Evolutionary conservation across 35 echinoderm and acorn worm genomes (phyloP), one percentile per base, ranked within the genome.

Genomic region (Apostichopus japonicus): DNA sequence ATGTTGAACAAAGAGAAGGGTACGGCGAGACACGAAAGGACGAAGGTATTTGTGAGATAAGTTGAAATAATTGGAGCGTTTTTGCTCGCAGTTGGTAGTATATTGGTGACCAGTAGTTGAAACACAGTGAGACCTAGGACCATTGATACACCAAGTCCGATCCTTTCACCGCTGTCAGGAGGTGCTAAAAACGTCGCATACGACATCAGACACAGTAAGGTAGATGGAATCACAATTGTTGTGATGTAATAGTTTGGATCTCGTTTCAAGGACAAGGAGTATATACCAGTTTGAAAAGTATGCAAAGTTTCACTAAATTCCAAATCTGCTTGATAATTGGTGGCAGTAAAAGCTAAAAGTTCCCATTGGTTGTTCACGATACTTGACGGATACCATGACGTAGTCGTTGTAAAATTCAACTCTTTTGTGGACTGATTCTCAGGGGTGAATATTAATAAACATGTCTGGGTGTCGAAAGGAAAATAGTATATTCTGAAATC

Each of bases 81-180:
- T 9, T 77, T 57, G 51, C 51, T 54, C 9, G 90, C n/a, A 15
- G 77, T 55, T 8, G 90, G 90, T 24, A 92, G 53, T 14, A 92
- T 92, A 77, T 80, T 33, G 19, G 90, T 13, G 8, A 92, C 22
- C 5, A 92, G 72, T 22, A 92, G 24, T 55, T 92, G 90, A 54
- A 92, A 92, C n/a, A 92, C 90, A 10, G 90, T 92, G 11, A 92
- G 23, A n/a, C 71, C 90, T 6, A 92, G 76, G 15, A 92, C 71
- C 54, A 92, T 78, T 7, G 90, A 92, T 7, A 92, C 76, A 57
- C 75, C 23, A 5, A 92, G n/a, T 8, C 77, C 53, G 3, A 92
- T 79, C 70, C 76, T 54, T 54, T 92, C 90, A 11, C 90, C 90
- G 56, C 90, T 92, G 55, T 92, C 90, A 10, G 90, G 72, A 6